Percentiles rank a stretch among this genome's conserved stretches.
These are phyloP conservation scores for Megathymus violae DNA, from an alignment of 1,140 invertebrate species.

Conservation along the genomic window DNA sequence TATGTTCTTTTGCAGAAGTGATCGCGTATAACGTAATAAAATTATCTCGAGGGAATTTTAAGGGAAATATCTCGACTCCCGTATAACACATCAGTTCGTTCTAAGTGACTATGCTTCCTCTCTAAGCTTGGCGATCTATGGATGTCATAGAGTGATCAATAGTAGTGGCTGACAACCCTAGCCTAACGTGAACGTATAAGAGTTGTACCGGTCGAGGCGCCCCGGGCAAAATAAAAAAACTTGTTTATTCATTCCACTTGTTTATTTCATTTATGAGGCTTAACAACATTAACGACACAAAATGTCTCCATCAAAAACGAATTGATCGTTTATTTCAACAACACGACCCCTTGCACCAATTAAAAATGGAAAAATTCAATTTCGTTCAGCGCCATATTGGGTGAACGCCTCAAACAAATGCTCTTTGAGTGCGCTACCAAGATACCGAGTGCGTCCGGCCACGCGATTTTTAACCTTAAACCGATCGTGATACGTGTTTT, in stretches of 20 bases:
- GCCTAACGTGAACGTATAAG: too few relatives aligned
- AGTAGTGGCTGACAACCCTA: too few relatives aligned
- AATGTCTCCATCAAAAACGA: constrained; percentile 47
- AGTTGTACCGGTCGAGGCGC: too few relatives aligned
- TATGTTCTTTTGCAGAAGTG: too few relatives aligned
- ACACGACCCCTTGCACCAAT: constrained; percentile 64
- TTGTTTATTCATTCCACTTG: constrained; percentile 21
- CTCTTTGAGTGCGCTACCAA: constrained; percentile 51
- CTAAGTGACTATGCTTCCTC: too few relatives aligned
- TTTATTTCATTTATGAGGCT: constrained; percentile 40
- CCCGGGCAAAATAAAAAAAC: not conserved
- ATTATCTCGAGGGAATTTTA: too few relatives aligned
- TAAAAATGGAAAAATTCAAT: constrained; percentile 77
- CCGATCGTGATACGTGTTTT: not conserved
- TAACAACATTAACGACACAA: constrained; percentile 47
- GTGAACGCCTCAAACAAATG: constrained; percentile 79
- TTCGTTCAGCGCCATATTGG: constrained; percentile 72
- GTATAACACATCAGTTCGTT: too few relatives aligned
- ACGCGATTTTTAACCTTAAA: constrained; percentile 41
- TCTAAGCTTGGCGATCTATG: too few relatives aligned
- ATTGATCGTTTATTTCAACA: constrained; percentile 46
- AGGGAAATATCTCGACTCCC: too few relatives aligned
- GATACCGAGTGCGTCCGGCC: constrained; percentile 1
- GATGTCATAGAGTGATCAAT: too few relatives aligned
- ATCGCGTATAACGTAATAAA: too few relatives aligned